A percentile compares a stretch with the other conserved stretches of the same genome.
Evolutionary conservation across 2,797 vertebrate genomes (phyloP).

Genomic region (Sebastes itinus): DNA sequence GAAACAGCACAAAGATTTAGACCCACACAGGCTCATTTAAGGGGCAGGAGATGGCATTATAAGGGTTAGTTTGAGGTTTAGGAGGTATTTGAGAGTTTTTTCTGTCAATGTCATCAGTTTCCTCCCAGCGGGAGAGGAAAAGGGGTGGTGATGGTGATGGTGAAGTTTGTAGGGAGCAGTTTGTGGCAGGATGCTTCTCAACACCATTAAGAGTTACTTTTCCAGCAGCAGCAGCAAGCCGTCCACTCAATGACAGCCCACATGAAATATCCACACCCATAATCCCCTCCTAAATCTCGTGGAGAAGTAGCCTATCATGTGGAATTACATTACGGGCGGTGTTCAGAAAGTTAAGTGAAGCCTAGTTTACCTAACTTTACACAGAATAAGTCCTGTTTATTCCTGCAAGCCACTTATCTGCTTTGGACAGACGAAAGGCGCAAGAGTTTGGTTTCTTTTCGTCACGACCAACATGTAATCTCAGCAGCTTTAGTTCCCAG

Average conservation of each 20-base stretch:
- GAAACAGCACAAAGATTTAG: slow-evolving; percentile 8
- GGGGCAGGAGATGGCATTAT: slow-evolving; percentile 25
- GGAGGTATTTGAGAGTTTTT: slow-evolving; percentile 52
- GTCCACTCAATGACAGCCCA: slow-evolving; percentile 39
- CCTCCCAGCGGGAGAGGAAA: slow-evolving; percentile 25
- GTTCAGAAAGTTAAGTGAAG: slow-evolving; percentile 51
- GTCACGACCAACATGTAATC: slow-evolving; percentile 21
- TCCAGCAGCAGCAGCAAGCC: slow-evolving; percentile 16
- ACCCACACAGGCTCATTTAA: slow-evolving; percentile 13
- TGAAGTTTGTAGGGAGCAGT: slow-evolving; percentile 50
- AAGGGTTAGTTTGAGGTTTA: slow-evolving; percentile 57
- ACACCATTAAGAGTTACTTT: slow-evolving; percentile 60
- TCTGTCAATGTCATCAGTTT: slow-evolving; percentile 42
- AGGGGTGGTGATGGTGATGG: neutral
- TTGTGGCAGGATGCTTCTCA: slow-evolving; percentile 60
- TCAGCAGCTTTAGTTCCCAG: slow-evolving; percentile 5
- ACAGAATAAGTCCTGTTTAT: slow-evolving; percentile 60
- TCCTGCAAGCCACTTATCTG: slow-evolving; percentile 58
- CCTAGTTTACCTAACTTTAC: slow-evolving; percentile 58
- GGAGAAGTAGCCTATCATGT: slow-evolving; percentile 11
- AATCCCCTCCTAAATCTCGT: slow-evolving; percentile 20
- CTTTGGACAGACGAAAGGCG: slow-evolving; percentile 29
- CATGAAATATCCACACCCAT: slow-evolving; percentile 46
- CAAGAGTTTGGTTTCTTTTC: slow-evolving; percentile 15
- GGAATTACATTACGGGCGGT: slow-evolving; percentile 19